These are phyloP conservation scores for Syrrhaptes paradoxus DNA, from an alignment of 2,113 vertebrate genomes.

Conservation along the genomic window DNA sequence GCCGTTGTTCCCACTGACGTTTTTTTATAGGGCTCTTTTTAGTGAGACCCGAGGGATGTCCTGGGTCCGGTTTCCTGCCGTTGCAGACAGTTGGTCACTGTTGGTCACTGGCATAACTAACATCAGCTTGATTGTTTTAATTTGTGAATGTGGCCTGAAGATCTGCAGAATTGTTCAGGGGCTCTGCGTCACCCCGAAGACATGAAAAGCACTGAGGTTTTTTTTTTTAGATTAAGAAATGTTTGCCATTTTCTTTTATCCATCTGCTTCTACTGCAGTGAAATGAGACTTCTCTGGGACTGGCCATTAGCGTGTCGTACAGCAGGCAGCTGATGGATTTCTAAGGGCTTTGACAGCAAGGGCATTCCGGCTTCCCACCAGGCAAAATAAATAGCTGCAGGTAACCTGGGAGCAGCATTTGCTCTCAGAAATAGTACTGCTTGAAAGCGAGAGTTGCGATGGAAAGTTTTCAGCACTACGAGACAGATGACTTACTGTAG, in stretches of 20 bases:
- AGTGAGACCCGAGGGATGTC: background rate
- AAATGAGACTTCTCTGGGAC: background rate
- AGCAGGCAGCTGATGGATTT: background rate
- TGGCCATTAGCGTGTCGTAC: background rate
- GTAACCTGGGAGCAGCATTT: background rate
- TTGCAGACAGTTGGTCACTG: background rate
- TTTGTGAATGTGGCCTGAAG: background rate
- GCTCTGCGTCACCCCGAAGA: background rate
- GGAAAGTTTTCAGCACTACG: background rate
- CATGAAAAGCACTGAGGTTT: background rate
- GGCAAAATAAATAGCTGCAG: background rate
- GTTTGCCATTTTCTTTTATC: background rate
- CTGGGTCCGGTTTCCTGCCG: background rate
- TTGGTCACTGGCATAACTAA: background rate
- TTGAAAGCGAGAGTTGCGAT: background rate
- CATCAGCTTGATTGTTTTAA: background rate
- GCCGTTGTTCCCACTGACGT: background rate
- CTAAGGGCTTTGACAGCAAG: background rate
- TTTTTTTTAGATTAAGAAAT: background rate
- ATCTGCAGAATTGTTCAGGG: background rate
- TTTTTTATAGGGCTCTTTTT: background rate
- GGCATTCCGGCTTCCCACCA: background rate
- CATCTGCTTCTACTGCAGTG: background rate
- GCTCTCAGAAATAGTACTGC: background rate
- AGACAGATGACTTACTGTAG: background rate